Percentiles rank a stretch among this genome's conserved stretches.
These are phyloP conservation scores for Callithrix jacchus DNA, from an alignment of 2,113 vertebrate genomes.

Conservation along the genomic window DNA sequence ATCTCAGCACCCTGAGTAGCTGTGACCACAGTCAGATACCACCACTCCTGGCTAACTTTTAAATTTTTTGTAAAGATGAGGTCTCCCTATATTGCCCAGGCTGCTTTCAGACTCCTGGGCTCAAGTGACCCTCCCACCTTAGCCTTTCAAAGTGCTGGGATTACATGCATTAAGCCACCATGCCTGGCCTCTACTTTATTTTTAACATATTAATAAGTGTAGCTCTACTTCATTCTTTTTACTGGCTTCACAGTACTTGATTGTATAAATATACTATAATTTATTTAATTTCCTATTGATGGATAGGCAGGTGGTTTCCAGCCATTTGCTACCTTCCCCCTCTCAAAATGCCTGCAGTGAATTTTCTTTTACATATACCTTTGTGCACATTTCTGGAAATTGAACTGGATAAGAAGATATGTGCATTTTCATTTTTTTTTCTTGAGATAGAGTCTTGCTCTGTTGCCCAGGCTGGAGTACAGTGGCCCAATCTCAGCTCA, in stretches of 20 bases:
- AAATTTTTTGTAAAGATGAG: too few relatives aligned
- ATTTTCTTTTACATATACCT: not conserved
- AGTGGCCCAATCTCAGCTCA: too few relatives aligned
- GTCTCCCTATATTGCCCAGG: too few relatives aligned
- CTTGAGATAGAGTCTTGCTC: too few relatives aligned
- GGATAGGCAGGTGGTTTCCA: not conserved
- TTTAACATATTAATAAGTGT: not conserved
- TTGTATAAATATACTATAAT: not conserved
- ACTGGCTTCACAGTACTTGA: not conserved
- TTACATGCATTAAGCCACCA: too few relatives aligned
- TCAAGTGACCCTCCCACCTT: too few relatives aligned
- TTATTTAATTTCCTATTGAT: not conserved
- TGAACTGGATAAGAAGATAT: not conserved
- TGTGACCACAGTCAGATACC: too few relatives aligned
- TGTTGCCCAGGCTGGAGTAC: too few relatives aligned
- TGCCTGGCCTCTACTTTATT: not conserved
- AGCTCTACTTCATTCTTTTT: not conserved
- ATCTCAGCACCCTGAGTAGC: too few relatives aligned
- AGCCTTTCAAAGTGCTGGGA: too few relatives aligned
- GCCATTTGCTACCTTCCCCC: not conserved
- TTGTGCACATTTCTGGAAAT: not conserved
- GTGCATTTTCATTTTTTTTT: not conserved
- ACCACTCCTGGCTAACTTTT: too few relatives aligned
- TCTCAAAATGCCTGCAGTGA: not conserved
- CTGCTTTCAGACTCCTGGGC: too few relatives aligned